A percentile compares a stretch with the other conserved stretches of the same genome.
Conservation (phyloP, 2,888 invertebrate species). For the Cerceris ruficornis region DNA sequence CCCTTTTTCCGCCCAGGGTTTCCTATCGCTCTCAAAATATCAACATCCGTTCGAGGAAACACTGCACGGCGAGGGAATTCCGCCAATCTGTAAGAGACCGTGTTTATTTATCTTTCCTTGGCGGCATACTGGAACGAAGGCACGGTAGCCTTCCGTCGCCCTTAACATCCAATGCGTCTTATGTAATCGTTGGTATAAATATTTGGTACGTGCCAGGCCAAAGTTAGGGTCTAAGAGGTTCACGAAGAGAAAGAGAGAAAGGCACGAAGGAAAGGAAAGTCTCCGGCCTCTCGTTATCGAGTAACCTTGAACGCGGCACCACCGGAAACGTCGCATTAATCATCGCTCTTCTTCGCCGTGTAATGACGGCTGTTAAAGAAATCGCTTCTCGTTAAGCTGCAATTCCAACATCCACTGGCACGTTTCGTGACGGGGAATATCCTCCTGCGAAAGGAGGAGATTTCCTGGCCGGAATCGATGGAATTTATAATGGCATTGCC, state of each 20-base stretch:
- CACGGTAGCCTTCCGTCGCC: not conserved
- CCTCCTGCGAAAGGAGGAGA: not conserved
- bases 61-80: not conserved
- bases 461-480: not conserved
- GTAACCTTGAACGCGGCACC: constrained; percentile 29
- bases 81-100: too few species aligned
- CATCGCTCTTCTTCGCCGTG: constrained; percentile 4
- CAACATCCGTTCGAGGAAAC: constrained; percentile 31
- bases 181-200: constrained; percentile 46
- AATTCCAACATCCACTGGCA: constrained; percentile 2
- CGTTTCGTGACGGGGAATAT: not conserved
- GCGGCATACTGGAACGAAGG: constrained; percentile 1
- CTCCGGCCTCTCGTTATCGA: constrained; percentile 16
- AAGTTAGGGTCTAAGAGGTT: not conserved
- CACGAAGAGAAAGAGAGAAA: not conserved
- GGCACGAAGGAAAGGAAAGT: not conserved
- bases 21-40: constrained; percentile 24
- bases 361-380: constrained; percentile 31
- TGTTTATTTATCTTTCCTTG: constrained; percentile 33
- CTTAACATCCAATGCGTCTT: not conserved
- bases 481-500: too few species aligned
- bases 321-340: constrained; percentile 42
- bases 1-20: not conserved
- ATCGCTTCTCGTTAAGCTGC: constrained; percentile 15
- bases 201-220: constrained; percentile 21